Evolutionary conservation across 1,140 invertebrate species (phyloP), one percentile per base, ranked within the genome.

Genomic region (Drosophila tropicalis): DNA sequence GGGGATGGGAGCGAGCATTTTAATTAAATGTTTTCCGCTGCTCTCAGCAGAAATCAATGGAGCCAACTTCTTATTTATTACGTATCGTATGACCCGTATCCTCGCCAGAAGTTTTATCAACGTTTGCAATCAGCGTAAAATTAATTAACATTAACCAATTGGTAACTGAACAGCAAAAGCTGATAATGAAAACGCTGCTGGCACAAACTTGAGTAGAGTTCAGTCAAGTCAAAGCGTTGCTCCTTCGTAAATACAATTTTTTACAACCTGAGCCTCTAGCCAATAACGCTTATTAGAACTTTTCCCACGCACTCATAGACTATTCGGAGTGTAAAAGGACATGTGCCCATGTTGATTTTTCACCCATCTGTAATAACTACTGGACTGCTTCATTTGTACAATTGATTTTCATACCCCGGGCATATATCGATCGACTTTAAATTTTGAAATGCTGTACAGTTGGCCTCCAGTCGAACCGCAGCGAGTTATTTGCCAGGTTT

Each of bases 141-240:
- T 64, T 79, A 79, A 79, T 79, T 79, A 79, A 67, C 65, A 79
- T 79, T 79, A 79, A 67, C 65, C 76, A 67, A 79, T 79, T 79
- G 75, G 40, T 70, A 78, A 65, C 44, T 72, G 61, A 58, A n/a
- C 25, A 29, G 17, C 39, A 44, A 39, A 7, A 66, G 15, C 19
- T 22, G 9, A 66, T 44, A 66, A 66, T 25, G 51, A 56, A 41
- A 41, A 41, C 13, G 36, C 56, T 58, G 2, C 32, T 58, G 32
- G 56, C 32, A 58, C 25, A 39, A 39, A 3, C 10, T 39, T 22
- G 9, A 51, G 34, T 12, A 36, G 34, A 36, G 32, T 47, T 47
- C 17, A 47, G 44, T 15, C 19, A 9, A 39, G 36, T 39, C 13
- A 7, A 34, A 5, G 15, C 15, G 9, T 44, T 6, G 41, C 15